Evolutionary conservation across 1,140 invertebrate genomes (phyloP).

Genomic region (Tetramorium parvispinum): DNA sequence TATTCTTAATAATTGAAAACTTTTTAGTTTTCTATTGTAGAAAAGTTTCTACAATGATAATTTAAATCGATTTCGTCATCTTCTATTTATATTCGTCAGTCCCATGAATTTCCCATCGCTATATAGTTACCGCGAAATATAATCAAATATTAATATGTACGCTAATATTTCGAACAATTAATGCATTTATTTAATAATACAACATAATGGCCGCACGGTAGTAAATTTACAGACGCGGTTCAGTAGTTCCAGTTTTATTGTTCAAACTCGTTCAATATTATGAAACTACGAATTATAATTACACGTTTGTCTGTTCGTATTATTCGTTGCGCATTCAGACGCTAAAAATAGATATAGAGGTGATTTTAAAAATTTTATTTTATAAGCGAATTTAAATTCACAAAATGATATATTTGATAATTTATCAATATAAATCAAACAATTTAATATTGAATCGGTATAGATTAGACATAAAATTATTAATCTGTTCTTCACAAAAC

Average conservation of each 20-base stretch:
- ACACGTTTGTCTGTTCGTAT: background rate
- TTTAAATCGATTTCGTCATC: background rate
- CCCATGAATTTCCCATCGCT: slow-evolving; percentile 10
- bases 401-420: background rate
- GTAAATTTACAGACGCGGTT: background rate
- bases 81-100: slow-evolving; percentile 28
- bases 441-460: background rate
- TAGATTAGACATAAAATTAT: background rate
- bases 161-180: slow-evolving; percentile 49
- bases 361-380: background rate
- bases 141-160: slow-evolving; percentile 40
- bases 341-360: background rate
- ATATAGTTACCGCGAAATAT: background rate
- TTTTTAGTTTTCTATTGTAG: no score
- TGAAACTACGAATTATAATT: background rate
- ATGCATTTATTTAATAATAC: slow-evolving; percentile 29
- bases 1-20: background rate
- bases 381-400: background rate
- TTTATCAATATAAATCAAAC: background rate
- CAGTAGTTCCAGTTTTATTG: background rate
- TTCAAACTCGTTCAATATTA: background rate
- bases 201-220: background rate
- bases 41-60: background rate
- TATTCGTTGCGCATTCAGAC: no score
- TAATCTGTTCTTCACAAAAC: background rate